phyloP scores from a whole-genome alignment of 2,797 vertebrate genomes.

The Prionace glauca region DNA sequence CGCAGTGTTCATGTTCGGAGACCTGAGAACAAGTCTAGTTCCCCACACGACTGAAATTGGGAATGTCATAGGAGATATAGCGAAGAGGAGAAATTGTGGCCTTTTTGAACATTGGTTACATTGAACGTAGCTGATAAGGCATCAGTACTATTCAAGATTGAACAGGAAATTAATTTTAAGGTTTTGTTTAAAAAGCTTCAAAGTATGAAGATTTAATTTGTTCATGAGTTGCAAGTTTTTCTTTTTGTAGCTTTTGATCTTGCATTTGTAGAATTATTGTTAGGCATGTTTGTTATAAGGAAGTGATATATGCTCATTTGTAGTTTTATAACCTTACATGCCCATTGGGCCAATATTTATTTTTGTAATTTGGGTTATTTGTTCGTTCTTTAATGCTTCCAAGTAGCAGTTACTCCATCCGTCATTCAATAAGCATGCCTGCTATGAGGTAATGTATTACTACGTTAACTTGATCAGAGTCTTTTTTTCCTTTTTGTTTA shows the following conservation, averaged over 20 bases:
- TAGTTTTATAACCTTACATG: slow-evolving; percentile 30
- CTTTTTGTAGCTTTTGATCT: not conserved
- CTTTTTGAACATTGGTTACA: not conserved
- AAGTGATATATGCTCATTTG: not conserved
- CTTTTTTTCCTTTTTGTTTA: not conserved
- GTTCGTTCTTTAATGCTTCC: slow-evolving; percentile 63
- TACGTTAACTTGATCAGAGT: not conserved
- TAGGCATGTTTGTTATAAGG: not conserved
- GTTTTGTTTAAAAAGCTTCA: not conserved
- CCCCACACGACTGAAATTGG: not conserved
- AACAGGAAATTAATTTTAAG: not conserved
- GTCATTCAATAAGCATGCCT: slow-evolving; percentile 78
- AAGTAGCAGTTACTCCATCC: slow-evolving; percentile 78
- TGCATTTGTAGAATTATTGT: not conserved
- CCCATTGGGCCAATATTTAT: slow-evolving; percentile 38
- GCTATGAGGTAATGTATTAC: slow-evolving; percentile 70
- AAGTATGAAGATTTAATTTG: not conserved
- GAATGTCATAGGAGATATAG: not conserved
- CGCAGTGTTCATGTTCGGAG: not conserved
- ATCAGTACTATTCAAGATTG: not conserved
- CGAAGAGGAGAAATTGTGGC: not conserved
- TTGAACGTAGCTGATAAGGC: no score
- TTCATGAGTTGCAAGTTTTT: not conserved
- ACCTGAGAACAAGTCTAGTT: not conserved
- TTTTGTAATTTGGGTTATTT: slow-evolving; percentile 58